A percentile compares a stretch with the other conserved stretches of the same genome.
These are phyloP conservation scores for Menura novaehollandiae DNA, from an alignment of 2,113 vertebrate species.

Conservation along the genomic window DNA sequence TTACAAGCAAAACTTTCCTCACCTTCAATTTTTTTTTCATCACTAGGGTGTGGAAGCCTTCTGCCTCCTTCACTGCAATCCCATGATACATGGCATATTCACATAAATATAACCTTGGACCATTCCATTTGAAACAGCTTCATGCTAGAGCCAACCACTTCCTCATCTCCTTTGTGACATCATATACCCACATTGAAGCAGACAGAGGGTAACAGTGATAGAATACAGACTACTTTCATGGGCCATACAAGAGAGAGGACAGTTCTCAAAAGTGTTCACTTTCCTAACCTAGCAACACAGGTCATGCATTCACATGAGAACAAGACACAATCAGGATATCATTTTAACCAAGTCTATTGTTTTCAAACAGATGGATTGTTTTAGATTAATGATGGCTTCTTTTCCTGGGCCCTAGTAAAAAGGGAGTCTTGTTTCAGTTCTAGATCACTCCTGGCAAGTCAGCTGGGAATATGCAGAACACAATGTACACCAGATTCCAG, in stretches of 20 bases:
- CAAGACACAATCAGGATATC: neutral
- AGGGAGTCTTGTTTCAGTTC: neutral
- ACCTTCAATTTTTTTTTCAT: neutral
- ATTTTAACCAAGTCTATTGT: neutral
- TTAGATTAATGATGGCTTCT: neutral
- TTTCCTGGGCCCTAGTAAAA: neutral
- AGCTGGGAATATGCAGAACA: conserved; percentile 21
- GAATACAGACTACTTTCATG: neutral
- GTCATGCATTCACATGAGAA: neutral
- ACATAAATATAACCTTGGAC: neutral
- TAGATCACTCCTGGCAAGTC: conserved; percentile 37
- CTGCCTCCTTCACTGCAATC: neutral
- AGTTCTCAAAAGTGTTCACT: neutral
- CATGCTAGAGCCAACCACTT: neutral
- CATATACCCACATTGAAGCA: neutral
- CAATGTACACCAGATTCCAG: conserved; percentile 11
- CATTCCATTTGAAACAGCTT: neutral
- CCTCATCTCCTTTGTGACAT: neutral
- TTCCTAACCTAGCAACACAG: neutral
- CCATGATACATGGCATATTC: neutral
- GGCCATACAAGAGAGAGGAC: neutral
- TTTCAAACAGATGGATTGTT: neutral
- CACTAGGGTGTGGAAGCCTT: neutral
- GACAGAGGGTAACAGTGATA: neutral
- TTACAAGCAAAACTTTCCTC: neutral